A percentile compares a stretch with the other conserved stretches of the same genome.
These are phyloP conservation scores for Mesocentrotus franciscanus DNA, from an alignment of 53 echinoderm and acorn worm species.

Conservation along the genomic window DNA sequence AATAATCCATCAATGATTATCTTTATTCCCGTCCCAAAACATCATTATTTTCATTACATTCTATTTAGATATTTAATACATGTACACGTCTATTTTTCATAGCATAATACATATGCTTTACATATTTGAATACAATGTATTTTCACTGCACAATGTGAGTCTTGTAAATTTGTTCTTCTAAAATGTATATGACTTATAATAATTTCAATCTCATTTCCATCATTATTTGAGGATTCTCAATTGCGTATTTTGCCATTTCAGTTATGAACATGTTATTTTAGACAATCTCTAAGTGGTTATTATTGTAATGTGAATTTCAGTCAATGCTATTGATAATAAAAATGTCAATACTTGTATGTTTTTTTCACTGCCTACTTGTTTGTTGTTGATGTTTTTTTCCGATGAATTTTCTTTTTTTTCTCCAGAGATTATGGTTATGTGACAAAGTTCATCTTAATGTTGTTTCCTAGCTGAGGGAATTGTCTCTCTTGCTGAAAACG, in stretches of 20 bases:
- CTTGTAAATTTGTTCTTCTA: background rate
- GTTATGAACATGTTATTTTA: background rate
- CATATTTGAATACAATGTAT: background rate
- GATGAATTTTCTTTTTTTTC: no score
- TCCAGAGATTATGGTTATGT: no score
- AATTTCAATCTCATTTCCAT: background rate
- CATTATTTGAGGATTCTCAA: background rate
- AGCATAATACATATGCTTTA: background rate
- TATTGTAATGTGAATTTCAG: background rate
- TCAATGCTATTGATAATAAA: constrained; percentile 21
- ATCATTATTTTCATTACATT: background rate
- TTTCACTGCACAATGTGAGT: background rate
- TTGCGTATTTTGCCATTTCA: constrained; percentile 17
- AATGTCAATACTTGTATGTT: background rate
- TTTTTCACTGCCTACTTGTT: background rate
- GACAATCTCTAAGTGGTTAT: background rate
- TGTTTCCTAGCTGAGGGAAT: no score
- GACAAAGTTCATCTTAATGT: no score
- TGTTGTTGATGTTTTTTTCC: no score
- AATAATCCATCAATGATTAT: background rate
- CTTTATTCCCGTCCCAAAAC: background rate
- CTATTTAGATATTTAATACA: background rate
- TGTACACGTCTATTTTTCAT: background rate
- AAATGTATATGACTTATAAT: background rate
- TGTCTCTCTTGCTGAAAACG: no score